Evolutionary conservation across 2,113 vertebrate species (phyloP), one percentile per base, ranked within the genome.

Genomic region (Oncorhynchus keta): DNA sequence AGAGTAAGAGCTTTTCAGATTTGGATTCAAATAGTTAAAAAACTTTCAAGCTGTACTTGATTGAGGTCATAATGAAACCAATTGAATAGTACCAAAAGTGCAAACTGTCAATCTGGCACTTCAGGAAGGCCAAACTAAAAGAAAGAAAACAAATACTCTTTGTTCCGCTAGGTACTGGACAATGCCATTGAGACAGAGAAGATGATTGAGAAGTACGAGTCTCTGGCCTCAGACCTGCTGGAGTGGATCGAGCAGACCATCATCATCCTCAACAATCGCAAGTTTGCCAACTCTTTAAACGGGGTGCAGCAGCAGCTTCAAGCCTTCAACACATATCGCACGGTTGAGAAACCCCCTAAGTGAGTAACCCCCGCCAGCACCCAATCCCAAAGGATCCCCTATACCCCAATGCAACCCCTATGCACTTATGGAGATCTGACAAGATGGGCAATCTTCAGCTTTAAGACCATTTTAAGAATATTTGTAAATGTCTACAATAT

Each of bases 181-280:
- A 96, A 98, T 24, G 97, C 97, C 84, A 97, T 99, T 24, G 97
- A 99, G 92, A 98, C 97, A 0, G 96, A 99, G 91, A 97, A 97
- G 82, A 98, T 99, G 97, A 94, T 99, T 0, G 95, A 98, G 84
- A 97, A 98, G 81, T 99, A 99, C 0, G 97, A 99, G 80, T 97
- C 95, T 0, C 93, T 98, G 90, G 97, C 97, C 32, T 98, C 97
- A 0, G 97, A 97, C 86, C 95, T 99, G 64, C 95, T 99, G 66
- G 97, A 99, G 89, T 99, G 97, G 97, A 99, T 99, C 26, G 96
- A 99, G 73, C 97, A 99, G 91, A 99, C 97, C 87, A 98, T 98
- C 87, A 97, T 98, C 86, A 99, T 99, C 89, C 93, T 99, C 80
- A 99, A 98, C 93, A 98, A 99, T 86, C 95, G 97, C 85, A 99